These are phyloP conservation scores for Calyptommatus sinebrachiatus DNA, from an alignment of 2,113 vertebrate species.

Conservation along the genomic window DNA sequence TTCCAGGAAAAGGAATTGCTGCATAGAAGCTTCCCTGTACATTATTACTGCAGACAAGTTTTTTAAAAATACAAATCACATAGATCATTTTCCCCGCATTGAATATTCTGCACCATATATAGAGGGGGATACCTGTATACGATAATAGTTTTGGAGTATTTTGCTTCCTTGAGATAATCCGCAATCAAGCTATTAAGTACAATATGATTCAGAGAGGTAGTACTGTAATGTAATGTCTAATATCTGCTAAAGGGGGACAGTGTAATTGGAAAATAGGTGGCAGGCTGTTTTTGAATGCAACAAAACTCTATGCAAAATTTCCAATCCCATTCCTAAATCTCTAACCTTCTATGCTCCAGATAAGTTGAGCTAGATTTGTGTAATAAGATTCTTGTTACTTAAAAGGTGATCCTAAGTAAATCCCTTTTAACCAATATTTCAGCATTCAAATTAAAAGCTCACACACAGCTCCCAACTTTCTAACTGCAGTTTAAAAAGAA, in stretches of 20 bases:
- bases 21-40: not conserved
- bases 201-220: not conserved
- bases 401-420: not conserved
- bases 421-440: not conserved
- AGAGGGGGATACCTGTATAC: not conserved
- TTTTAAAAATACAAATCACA: not conserved
- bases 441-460: not conserved
- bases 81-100: not conserved
- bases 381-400: not conserved
- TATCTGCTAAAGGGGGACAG: not conserved
- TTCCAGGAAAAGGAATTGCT: not conserved
- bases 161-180: constrained; percentile 1
- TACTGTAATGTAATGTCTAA: not conserved
- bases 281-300: not conserved
- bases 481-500: not conserved
- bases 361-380: not conserved
- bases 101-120: not conserved
- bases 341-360: not conserved
- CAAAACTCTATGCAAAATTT: not conserved
- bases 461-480: not conserved
- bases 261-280: not conserved
- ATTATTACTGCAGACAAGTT: not conserved
- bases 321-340: not conserved
- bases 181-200: not conserved
- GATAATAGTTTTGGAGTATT: not conserved